Evolutionary conservation across 2,113 vertebrate genomes (phyloP), one percentile per base, ranked within the genome.

Genomic region (Sceloporus undulatus): DNA sequence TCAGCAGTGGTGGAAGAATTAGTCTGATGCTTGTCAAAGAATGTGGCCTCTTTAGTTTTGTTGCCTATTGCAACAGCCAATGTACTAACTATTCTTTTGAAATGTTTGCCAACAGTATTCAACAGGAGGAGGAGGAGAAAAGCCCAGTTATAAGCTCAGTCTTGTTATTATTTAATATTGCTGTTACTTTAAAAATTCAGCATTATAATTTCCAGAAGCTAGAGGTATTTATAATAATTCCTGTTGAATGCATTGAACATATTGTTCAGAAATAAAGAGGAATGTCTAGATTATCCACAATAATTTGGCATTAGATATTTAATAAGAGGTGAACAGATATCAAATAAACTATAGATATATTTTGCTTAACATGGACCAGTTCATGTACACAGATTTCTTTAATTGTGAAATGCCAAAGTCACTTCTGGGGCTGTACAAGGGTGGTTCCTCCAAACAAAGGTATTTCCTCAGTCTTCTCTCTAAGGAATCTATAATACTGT

Each of bases 1-100:
- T 76, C 82, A 86, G 79, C 65, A 87, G 79, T 90, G 90, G 78
- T 87, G 87, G 87, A 92, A 94, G 85, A 91, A 66, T 90, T 86
- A 85, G 13, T 5, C 87, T 86, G 82, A 88, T 90, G 82, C 79
- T 91, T 59, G 54, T 89, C 86, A 88, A 93, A 90, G 25, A 56
- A 2, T 54, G 11, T 29, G 18, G 90, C 71, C 68, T 79, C 62
- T 68, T 78, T 9, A 79, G 18, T 87, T 82, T 84, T 91, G 93
- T 89, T 89, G 90, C 86, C 86, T 75, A 91, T 93, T 85, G 79
- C 66, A 75, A 86, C 75, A 83, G 86, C 38, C 85, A 71, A 91
- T 91, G 87, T 19, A 78, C 74, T 88, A 87, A 94, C 85, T 9
- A 94, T 87, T 29, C 71, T 85, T 91, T 93, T 93, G 86, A 91